phyloP scores from a whole-genome alignment of 2,113 vertebrate genomes.

The Galemys pyrenaicus region DNA sequence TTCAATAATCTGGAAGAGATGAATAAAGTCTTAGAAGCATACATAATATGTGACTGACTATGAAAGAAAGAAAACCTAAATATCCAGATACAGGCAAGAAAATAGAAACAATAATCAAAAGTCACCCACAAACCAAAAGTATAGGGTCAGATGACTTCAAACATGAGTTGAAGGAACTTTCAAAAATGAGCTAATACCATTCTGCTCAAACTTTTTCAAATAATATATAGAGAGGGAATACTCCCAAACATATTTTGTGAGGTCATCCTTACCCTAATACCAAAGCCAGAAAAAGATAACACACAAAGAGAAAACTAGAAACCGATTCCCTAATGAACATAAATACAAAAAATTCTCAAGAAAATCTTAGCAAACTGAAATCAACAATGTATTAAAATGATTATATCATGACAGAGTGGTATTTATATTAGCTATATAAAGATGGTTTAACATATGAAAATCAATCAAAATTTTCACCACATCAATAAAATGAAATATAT shows the following conservation, averaged over 20 bases:
- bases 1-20: neutral
- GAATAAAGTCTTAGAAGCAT: neutral
- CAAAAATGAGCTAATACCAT: neutral
- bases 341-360: neutral
- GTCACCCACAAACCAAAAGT: neutral
- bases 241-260: neutral
- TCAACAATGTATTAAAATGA: neutral
- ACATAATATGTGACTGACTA: neutral
- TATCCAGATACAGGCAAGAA: neutral
- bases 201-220: neutral
- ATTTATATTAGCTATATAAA: neutral
- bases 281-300: no score
- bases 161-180: neutral
- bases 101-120: neutral
- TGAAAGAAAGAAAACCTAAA: neutral
- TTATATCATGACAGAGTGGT: neutral
- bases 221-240: neutral
- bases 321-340: no score
- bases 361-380: neutral
- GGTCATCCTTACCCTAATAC: no score
- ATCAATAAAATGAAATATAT: neutral
- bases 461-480: neutral
- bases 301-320: no score
- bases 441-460: neutral
- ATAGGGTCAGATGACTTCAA: neutral